Evolutionary conservation across 2,797 vertebrate species (phyloP).

Genomic region (Sebastolobus alascanus): DNA sequence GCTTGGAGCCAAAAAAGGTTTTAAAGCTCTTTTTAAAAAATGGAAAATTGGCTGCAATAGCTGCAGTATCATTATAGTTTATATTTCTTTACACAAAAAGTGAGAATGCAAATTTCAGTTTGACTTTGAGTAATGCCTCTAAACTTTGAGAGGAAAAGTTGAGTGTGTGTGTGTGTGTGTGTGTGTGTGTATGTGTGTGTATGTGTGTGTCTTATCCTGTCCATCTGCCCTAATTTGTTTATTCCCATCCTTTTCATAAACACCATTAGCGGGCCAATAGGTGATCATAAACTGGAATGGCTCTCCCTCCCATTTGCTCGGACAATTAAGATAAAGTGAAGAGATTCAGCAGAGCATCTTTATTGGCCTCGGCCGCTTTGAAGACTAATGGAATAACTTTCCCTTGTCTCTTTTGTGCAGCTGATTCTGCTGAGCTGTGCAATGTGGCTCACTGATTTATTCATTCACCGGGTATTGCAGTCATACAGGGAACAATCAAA

Average conservation of each 20-base stretch:
- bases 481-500: slow-evolving; percentile 26
- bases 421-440: slow-evolving; percentile 35
- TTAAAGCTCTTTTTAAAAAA: background rate
- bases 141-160: slow-evolving; percentile 24
- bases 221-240: slow-evolving; percentile 70
- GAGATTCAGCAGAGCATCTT: slow-evolving; percentile 59
- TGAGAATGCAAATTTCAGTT: background rate
- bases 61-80: background rate
- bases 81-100: background rate
- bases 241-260: slow-evolving; percentile 71
- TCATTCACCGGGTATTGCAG: slow-evolving; percentile 8
- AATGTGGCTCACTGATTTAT: slow-evolving; percentile 41
- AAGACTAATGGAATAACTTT: slow-evolving; percentile 47
- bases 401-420: slow-evolving; percentile 26
- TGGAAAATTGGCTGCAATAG: background rate
- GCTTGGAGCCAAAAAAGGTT: background rate
- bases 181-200: slow-evolving; percentile 24
- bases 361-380: slow-evolving; percentile 43
- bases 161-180: slow-evolving; percentile 11
- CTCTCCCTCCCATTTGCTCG: slow-evolving; percentile 65
- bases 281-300: slow-evolving; percentile 65
- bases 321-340: slow-evolving; percentile 72
- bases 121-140: background rate
- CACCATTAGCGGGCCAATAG: slow-evolving; percentile 75
- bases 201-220: slow-evolving; percentile 52